Conservation (phyloP, 1,140 invertebrate species). For the Zaprionus taronus region DNA sequence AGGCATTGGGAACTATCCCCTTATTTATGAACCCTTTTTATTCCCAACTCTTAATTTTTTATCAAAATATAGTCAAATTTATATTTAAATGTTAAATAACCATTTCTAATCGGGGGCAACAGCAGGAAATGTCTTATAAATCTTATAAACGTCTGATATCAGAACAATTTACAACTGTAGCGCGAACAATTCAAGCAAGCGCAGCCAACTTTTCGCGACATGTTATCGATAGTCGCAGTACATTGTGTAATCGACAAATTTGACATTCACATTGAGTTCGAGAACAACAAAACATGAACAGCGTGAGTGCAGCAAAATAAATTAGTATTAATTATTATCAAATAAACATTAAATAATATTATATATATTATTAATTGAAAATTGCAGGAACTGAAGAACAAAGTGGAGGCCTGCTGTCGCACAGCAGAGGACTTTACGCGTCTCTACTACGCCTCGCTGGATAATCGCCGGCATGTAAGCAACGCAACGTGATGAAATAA, state of each 20-base stretch:
- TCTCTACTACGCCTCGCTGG: constrained; percentile 92
- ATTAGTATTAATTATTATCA: background rate
- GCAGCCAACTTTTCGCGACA: background rate
- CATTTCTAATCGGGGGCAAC: background rate
- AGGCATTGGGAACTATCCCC: background rate
- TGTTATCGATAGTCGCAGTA: background rate
- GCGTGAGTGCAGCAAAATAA: constrained; percentile 23
- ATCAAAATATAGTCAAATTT: constrained; percentile 16
- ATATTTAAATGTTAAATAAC: background rate
- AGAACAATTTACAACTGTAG: constrained; percentile 5
- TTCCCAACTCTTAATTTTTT: background rate
- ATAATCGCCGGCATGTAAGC: constrained; percentile 91
- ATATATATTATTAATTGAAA: background rate
- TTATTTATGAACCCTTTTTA: background rate
- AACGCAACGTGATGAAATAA: constrained; percentile 74
- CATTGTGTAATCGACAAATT: background rate
- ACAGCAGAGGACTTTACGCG: constrained; percentile 93
- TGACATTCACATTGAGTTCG: constrained; percentile 2
- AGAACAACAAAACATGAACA: constrained; percentile 27
- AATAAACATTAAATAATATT: constrained; percentile 10
- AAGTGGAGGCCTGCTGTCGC: constrained; percentile 90
- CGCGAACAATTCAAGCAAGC: background rate
- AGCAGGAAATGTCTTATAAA: background rate
- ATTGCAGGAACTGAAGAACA: constrained; percentile 75
- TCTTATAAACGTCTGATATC: background rate